phyloP scores from a whole-genome alignment of 2,113 vertebrate species.

The Mesocricetus auratus region DNA sequence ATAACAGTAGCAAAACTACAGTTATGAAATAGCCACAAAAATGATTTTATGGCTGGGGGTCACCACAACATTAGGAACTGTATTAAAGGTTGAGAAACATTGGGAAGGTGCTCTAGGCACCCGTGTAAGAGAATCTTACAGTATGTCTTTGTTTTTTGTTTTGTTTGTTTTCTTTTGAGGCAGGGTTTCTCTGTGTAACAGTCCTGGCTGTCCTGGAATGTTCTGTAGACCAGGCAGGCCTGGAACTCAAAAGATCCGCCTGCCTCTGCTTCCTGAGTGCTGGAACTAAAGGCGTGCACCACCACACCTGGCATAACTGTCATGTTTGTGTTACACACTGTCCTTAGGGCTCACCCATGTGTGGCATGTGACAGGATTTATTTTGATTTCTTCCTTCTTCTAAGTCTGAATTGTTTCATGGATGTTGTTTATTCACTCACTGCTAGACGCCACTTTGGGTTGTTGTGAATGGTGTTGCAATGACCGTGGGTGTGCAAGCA shows the following conservation, averaged over 20 bases:
- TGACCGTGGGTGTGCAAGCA: neutral
- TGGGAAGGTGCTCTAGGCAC: neutral
- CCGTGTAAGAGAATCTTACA: neutral
- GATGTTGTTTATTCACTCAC: neutral
- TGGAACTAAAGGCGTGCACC: neutral
- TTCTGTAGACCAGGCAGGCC: neutral
- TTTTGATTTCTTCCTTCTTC: neutral
- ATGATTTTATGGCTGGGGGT: neutral
- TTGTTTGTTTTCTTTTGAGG: neutral
- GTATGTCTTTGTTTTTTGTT: neutral
- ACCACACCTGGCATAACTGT: neutral
- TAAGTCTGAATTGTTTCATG: neutral
- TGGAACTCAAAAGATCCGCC: neutral
- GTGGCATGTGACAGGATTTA: neutral
- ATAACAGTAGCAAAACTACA: neutral
- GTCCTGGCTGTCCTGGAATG: neutral
- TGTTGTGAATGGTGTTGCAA: neutral
- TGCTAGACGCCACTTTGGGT: neutral
- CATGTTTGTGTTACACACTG: neutral
- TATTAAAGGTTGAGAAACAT: neutral
- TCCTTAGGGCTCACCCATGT: neutral
- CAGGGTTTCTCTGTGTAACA: neutral
- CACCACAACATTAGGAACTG: neutral
- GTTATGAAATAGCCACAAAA: neutral
- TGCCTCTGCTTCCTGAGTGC: neutral